These are phyloP conservation scores for Mesoligia furuncula DNA, from an alignment of 2,888 invertebrate genomes.

Conservation along the genomic window DNA sequence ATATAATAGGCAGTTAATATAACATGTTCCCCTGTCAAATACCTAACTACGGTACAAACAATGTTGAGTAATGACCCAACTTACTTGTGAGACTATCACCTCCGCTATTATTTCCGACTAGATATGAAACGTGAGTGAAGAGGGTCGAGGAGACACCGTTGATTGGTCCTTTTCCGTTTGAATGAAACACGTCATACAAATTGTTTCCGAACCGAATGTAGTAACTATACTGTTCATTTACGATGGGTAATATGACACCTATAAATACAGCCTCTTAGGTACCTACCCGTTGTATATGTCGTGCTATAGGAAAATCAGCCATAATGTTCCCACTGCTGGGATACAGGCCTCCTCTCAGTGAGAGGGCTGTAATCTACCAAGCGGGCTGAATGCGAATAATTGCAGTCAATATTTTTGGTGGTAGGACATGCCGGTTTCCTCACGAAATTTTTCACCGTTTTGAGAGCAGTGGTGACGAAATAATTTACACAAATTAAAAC, in stretches of 20 bases:
- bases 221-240: neutral
- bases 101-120: conserved; percentile 38
- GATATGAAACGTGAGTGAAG: conserved; percentile 42
- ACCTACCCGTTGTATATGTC: neutral
- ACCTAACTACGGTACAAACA: conserved; percentile 22
- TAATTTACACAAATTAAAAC: neutral
- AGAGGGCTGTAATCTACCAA: too few relatives aligned
- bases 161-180: conserved; percentile 18
- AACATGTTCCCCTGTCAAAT: neutral
- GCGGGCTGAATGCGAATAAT: neutral
- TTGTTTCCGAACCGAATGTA: neutral
- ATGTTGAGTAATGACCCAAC: conserved; percentile 18
- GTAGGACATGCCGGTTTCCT: too few relatives aligned
- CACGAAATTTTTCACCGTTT: neutral
- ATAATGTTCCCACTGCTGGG: neutral
- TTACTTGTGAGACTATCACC: conserved; percentile 38
- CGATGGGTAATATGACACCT: neutral
- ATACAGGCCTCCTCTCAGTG: too few relatives aligned
- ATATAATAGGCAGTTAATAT: neutral
- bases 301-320: neutral
- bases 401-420: too few relatives aligned
- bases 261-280: neutral
- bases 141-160: conserved; percentile 44
- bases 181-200: neutral
- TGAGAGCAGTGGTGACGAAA: neutral